Evolutionary conservation across 2,113 vertebrate genomes (phyloP).

Genomic region (Misgurnus anguillicaudatus): DNA sequence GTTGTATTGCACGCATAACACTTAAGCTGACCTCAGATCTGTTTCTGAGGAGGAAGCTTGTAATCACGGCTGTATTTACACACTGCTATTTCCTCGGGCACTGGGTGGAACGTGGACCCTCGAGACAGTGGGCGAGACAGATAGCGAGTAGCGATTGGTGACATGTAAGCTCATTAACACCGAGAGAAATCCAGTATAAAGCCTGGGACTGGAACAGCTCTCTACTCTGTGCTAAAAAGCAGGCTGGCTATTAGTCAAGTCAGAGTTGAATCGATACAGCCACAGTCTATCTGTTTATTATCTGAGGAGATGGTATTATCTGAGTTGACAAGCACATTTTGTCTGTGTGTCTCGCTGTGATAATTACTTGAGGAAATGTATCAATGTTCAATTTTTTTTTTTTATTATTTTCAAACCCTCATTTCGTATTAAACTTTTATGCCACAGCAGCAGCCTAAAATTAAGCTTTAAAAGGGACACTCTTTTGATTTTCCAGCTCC

Average conservation of each 20-base stretch:
- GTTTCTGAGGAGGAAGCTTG: constrained; percentile 1
- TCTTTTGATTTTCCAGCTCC: too few relatives aligned
- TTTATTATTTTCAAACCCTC: background rate
- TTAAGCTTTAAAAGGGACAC: too few relatives aligned
- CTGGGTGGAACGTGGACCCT: constrained; percentile 57
- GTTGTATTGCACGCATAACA: background rate
- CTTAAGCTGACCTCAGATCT: constrained; percentile 2
- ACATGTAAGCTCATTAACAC: constrained; percentile 45
- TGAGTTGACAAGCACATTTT: background rate
- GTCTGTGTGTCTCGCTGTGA: background rate
- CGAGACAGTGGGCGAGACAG: constrained; percentile 55
- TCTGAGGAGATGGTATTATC: constrained; percentile 4
- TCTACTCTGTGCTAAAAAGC: constrained; percentile 8
- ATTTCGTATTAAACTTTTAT: too few relatives aligned
- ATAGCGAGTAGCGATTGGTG: constrained; percentile 53
- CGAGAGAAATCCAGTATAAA: constrained; percentile 33
- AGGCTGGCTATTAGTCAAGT: constrained; percentile 40
- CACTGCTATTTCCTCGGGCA: constrained; percentile 64
- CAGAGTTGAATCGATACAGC: constrained; percentile 24
- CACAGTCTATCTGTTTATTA: constrained; percentile 43
- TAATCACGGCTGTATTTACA: constrained; percentile 61
- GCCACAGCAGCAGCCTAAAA: too few relatives aligned
- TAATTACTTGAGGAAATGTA: background rate
- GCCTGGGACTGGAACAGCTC: background rate
- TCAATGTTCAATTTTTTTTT: background rate